Base-by-base conservation (phyloP, 2,113 vertebrate genomes). In the Sceloporus undulatus region DNA sequence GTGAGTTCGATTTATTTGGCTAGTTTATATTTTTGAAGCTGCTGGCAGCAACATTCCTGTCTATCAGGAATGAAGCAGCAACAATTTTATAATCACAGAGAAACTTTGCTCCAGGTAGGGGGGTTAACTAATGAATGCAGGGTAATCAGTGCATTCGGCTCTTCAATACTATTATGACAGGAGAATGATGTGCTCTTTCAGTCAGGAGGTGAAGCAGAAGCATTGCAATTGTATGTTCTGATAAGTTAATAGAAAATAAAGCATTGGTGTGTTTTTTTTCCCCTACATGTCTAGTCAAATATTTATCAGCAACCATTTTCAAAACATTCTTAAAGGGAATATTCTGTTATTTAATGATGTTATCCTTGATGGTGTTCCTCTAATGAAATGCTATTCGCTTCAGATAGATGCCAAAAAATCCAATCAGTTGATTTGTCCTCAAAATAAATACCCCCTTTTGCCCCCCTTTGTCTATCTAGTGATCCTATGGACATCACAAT, bases 71-170 rank as follows among this genome's bases (percentile, higher is more conserved):
- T 82, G 85, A 89, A 91, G 93, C 91, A 93, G 56, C 38, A 88
- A 87, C 79, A 91, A 90, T 91, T 87, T 84, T 81, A 52, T 65
- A 93, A 89, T 92, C 95, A 34, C 89, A 85, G 80, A 90, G 84
- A 79, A 91, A 91, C 89, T 84, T 88, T 76, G 89, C 85, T 92
- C 87, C 88, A 89, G 89, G 56, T 66, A 27, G 81, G 29, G 13
- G 59, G 66, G 68, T 90, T 95, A 94, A 94, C 92, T 85, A 94
- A 86, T 68, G 81, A 91, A 34, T 88, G 65, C 82, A 80, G 86
- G 66, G 71, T 91, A 90, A 93, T 93, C 86, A 90, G 54, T 42
- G 54, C 59, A 73, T 86, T 82, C 85, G 92, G 78, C 68, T 71
- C 56, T 21, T 89, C 86, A 93, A 92, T 85, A 87, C 48, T 90